Evolutionary conservation across 2,888 invertebrate species (phyloP), one percentile per base, ranked within the genome.

Genomic region (Augiades crinisus): DNA sequence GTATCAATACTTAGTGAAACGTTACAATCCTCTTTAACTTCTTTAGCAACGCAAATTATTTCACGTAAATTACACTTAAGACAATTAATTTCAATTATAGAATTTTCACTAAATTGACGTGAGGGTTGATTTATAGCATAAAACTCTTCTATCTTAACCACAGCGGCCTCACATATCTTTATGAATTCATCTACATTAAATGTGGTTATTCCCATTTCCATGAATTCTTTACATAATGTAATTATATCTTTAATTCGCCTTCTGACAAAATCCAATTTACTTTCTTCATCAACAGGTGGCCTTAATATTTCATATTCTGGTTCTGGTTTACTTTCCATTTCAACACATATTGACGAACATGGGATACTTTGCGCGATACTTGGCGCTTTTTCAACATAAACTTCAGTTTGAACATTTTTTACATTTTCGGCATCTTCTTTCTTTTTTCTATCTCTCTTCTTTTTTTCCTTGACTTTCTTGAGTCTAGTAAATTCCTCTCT

Each of bases 401-500:
- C n/a, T n/a, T n/a, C n/a, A n/a, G n/a, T n/a, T n/a, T n/a, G n/a
- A n/a, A n/a, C n/a, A n/a, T n/a, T n/a, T n/a, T n/a, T n/a, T 19
- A 37, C 51, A 0, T 53, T 34, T 5, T 30, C 17, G 12, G 45
- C 34, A 16, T 54, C 55, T 14, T 53, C 40, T 53, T 53, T 47
- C 51, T 56, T 43, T 22, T 30, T 46, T 16, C 21, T 57, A 16
- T 13, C 12, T 22, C 8, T 56, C 55, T 30, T 47, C 14, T 53
- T 54, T 44, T 62, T 66, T 37, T 55, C 58, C 58, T 66, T 65
- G 1, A 67, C 52, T 46, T 64, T 71, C 52, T 73, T 75, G 2
- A 75, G 62, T 57, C 72, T 66, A 33, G 59, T 64, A 36, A 68
- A 60, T 46, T 76, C 75, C 55, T 79, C 75, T 56, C 75, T 62